Evolutionary conservation across 2,113 vertebrate genomes (phyloP).

Genomic region (Scomber scombrus): DNA sequence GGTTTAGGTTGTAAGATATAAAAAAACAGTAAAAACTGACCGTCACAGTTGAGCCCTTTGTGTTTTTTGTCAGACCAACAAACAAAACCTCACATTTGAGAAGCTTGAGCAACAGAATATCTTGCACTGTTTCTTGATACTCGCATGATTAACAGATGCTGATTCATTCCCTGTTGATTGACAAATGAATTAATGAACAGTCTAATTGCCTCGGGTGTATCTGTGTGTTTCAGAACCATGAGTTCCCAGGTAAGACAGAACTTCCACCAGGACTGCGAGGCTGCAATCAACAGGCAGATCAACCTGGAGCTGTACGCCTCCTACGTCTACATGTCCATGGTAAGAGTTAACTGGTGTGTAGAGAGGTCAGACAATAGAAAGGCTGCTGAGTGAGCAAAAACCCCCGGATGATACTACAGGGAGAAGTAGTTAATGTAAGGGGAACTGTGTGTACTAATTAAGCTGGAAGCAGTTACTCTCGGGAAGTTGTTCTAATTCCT

Average conservation of each 20-base stretch:
- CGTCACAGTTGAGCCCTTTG: too few relatives aligned
- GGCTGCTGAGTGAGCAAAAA: not conserved
- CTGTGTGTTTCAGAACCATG: constrained; percentile 73
- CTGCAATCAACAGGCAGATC: constrained; percentile 89
- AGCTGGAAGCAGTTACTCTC: fast-evolving
- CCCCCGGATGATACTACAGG: not conserved
- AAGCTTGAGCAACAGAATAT: too few relatives aligned
- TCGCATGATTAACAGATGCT: not conserved
- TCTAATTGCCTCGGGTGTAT: too few relatives aligned
- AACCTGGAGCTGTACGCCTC: constrained; percentile 91
- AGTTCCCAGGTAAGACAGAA: constrained; percentile 89
- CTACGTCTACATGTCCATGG: constrained; percentile 91
- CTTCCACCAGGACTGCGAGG: constrained; percentile 88
- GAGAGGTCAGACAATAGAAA: not conserved
- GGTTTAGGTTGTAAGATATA: too few relatives aligned
- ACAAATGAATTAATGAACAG: too few relatives aligned
- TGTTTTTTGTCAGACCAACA: too few relatives aligned
- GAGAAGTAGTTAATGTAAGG: not conserved
- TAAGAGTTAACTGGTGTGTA: constrained; percentile 51
- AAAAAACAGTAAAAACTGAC: too few relatives aligned
- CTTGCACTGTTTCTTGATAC: too few relatives aligned
- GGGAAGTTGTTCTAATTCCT: not conserved
- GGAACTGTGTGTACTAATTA: not conserved
- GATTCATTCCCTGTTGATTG: too few relatives aligned
- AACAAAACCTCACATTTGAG: too few relatives aligned